Base-by-base conservation (phyloP, 2,797 vertebrate species). In the Phrynocephalus forsythii region DNA sequence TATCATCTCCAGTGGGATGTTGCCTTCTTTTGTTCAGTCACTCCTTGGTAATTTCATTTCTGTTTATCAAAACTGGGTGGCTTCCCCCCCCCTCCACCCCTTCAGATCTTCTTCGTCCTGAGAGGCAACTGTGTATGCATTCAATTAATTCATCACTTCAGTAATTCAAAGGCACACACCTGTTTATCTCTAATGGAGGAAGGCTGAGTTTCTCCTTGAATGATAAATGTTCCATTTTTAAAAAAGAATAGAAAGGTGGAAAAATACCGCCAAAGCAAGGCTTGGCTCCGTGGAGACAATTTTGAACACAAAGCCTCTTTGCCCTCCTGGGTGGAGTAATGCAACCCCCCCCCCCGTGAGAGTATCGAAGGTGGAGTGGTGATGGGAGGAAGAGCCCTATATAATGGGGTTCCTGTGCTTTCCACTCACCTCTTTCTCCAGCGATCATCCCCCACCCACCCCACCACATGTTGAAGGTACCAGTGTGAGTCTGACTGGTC, bases 21-120 rank as follows among this genome's bases (percentile, higher is more conserved):
- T 66, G 11, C n/a, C 1, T 79, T 88, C 28, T 76, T 93, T 86
- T 82, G 1, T 81, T 89, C 33, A 85, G 20, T 79, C 84, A 3
- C 86, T 87, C 30, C 76, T 28, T 22, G 78, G 9, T 18, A 90
- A 91, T 67, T 89, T 89, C 81, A 33, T n/a, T 84, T 86, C 24
- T 13, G 26, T 56, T 30, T 87, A 72, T 76, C 66, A 93, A 71
- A 50, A 11, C 2, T 28, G 48, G 3, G 24, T 15, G 28, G 10
- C 22, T 56, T 73, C 15, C 11, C 38, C 38, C 33, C 6, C 24
- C 28, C n/a, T 48, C 5, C 7, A 15, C 22, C 60, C 60, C 60
- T 15, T 63, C 18, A 8, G 63, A 84, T 11, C 33, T 68, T 68
- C 48, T 3, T 77, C 3, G 1, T 60, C 0, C 1, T 20, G 75